Conservation (phyloP, 2,113 vertebrate species). For the Arothron firmamentum region DNA sequence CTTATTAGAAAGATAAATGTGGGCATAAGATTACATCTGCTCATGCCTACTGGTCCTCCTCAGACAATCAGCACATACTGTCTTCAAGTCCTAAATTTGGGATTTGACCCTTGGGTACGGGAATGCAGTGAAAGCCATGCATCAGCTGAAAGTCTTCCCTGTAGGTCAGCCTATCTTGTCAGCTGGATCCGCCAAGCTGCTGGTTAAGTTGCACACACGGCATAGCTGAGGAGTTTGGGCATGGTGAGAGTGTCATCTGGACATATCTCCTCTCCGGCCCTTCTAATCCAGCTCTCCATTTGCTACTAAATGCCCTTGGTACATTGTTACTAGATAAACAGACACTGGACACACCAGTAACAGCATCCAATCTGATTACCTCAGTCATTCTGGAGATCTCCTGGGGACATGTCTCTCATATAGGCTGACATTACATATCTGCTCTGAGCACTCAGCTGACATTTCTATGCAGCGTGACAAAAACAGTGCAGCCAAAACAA, state of each 20-base stretch:
- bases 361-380: constrained; percentile 67
- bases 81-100: constrained; percentile 57
- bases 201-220: constrained; percentile 69
- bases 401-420: constrained; percentile 53
- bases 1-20: constrained; percentile 3
- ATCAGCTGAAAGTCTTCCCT: constrained; percentile 65
- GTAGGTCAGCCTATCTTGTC: constrained; percentile 64
- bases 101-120: constrained; percentile 44
- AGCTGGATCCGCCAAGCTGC: constrained; percentile 65
- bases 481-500: constrained; percentile 20
- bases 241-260: constrained; percentile 77
- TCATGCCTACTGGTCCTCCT: not conserved
- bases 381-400: constrained; percentile 60
- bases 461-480: constrained; percentile 14
- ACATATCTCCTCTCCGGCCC: constrained; percentile 69
- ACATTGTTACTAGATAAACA: constrained; percentile 82
- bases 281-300: constrained; percentile 75
- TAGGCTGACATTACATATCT: constrained; percentile 45
- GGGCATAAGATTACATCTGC: not conserved
- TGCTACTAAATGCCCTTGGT: constrained; percentile 77
- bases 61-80: constrained; percentile 34
- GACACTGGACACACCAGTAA: constrained; percentile 68
- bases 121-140: constrained; percentile 70
- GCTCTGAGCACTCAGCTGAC: constrained; percentile 32
- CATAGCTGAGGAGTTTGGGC: constrained; percentile 74